Conservation (phyloP, 2,113 vertebrate genomes). For the Chaetura pelagica region DNA sequence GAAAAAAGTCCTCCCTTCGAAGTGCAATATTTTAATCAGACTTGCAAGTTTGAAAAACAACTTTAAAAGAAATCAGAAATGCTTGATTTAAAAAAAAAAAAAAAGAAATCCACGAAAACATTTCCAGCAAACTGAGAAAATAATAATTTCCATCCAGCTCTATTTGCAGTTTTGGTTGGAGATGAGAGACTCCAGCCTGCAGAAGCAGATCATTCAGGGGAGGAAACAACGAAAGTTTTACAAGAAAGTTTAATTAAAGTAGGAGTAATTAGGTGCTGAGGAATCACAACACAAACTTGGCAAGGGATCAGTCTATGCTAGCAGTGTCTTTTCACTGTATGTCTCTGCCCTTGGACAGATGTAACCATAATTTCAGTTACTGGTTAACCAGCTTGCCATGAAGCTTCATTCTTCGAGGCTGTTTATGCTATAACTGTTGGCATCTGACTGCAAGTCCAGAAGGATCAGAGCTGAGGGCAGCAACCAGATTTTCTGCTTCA, state of each 20-base stretch:
- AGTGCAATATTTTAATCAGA: background rate
- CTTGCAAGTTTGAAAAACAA: background rate
- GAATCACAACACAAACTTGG: conserved; percentile 38
- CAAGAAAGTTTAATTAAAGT: conserved; percentile 60
- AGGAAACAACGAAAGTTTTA: conserved; percentile 43
- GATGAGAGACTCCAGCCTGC: conserved; percentile 33
- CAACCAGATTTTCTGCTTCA: background rate
- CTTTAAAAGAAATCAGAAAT: background rate
- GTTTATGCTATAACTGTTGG: background rate
- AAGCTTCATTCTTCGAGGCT: background rate
- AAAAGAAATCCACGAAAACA: background rate
- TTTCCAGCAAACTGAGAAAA: background rate
- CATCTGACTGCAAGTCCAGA: background rate
- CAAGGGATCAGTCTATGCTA: conserved; percentile 8
- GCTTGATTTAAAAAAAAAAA: background rate
- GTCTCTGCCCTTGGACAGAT: conserved; percentile 56
- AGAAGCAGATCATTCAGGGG: conserved; percentile 8
- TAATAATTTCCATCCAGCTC: conserved; percentile 45
- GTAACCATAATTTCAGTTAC: conserved; percentile 55
- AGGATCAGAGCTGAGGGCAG: background rate
- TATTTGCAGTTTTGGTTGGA: conserved; percentile 6
- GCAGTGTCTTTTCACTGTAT: conserved; percentile 20
- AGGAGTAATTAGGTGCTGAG: conserved; percentile 49
- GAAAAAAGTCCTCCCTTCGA: background rate
- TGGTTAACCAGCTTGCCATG: conserved; percentile 41